Evolutionary conservation across 1,140 invertebrate species (phyloP).

Genomic region (Ganaspis sp.): DNA sequence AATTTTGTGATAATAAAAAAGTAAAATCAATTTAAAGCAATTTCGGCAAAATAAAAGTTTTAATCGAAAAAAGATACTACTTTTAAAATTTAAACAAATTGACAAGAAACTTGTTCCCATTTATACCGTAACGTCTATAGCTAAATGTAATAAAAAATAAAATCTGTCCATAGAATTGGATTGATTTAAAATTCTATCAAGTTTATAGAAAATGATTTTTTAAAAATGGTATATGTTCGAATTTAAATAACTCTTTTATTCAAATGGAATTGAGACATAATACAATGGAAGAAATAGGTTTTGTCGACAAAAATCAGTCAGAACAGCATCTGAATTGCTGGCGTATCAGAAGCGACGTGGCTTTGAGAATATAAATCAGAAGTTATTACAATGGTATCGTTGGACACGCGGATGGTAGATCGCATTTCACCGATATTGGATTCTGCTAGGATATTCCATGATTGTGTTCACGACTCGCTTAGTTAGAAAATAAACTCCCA

Average conservation of each 20-base stretch:
- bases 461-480: constrained; percentile 26
- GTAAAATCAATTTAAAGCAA: no score
- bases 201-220: no score
- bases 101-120: no score
- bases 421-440: constrained; percentile 27
- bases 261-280: not conserved
- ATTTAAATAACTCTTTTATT: not conserved
- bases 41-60: no score
- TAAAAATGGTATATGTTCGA: no score
- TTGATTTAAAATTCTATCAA: no score
- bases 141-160: no score
- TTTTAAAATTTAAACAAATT: no score
- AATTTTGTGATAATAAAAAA: no score
- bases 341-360: constrained; percentile 23
- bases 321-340: constrained; percentile 14
- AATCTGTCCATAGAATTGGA: no score
- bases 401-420: constrained; percentile 22
- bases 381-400: constrained; percentile 29
- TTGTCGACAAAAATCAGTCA: constrained; percentile 2
- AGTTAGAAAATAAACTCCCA: constrained; percentile 19
- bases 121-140: no score
- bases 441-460: constrained; percentile 3
- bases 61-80: no score
- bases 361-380: constrained; percentile 30
- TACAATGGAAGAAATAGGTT: not conserved